phyloP scores from a whole-genome alignment of 1,140 invertebrate genomes.

The Carposina sasakii region DNA sequence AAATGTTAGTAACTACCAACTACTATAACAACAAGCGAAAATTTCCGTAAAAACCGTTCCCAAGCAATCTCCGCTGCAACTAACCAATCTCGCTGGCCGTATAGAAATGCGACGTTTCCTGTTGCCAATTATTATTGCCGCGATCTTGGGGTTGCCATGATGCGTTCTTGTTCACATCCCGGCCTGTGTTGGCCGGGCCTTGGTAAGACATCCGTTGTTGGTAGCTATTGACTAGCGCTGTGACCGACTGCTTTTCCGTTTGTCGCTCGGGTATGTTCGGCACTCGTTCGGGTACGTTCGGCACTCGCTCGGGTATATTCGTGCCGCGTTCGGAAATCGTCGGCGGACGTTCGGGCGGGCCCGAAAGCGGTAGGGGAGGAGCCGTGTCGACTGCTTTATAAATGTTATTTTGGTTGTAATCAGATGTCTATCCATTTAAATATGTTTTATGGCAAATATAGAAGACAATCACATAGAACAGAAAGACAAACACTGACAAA shows the following conservation, averaged over 20 bases:
- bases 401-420: too few relatives aligned
- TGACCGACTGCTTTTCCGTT: constrained; percentile 39
- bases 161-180: constrained; percentile 32
- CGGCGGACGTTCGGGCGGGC: constrained; percentile 28
- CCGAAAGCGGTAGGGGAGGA: constrained; percentile 18
- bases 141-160: constrained; percentile 19
- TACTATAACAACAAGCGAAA: constrained; percentile 8
- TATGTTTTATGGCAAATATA: too few relatives aligned
- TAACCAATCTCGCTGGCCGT: constrained; percentile 61
- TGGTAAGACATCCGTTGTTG: constrained; percentile 47
- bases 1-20: too few relatives aligned
- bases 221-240: constrained; percentile 54
- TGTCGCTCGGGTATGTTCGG: constrained; percentile 26
- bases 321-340: constrained; percentile 28
- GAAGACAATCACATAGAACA: too few relatives aligned
- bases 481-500: too few relatives aligned
- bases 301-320: constrained; percentile 11
- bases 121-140: constrained; percentile 42
- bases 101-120: constrained; percentile 58
- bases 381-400: too few relatives aligned
- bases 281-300: constrained; percentile 17
- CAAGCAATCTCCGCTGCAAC: constrained; percentile 16
- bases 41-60: background rate
- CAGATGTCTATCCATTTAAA: too few relatives aligned
- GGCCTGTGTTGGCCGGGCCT: constrained; percentile 30